A percentile compares a stretch with the other conserved stretches of the same genome.
These are phyloP conservation scores for Conops quadrifasciatus DNA, from an alignment of 2,888 invertebrate genomes.

Conservation along the genomic window DNA sequence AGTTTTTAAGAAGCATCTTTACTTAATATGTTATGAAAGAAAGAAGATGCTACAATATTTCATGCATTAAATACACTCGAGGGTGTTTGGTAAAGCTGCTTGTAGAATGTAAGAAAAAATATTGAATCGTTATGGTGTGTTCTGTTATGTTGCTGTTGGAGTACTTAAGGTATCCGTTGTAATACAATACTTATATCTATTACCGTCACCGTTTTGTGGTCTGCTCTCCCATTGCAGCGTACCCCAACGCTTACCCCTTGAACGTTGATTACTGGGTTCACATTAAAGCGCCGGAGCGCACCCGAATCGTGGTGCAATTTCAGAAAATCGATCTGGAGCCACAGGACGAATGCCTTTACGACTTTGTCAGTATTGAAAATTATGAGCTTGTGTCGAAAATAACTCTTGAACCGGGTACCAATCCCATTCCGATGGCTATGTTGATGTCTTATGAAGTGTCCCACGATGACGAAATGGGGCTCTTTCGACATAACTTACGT, in stretches of 20 bases:
- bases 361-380: constrained; percentile 74
- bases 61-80: no score
- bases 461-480: constrained; percentile 35
- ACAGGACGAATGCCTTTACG: constrained; percentile 82
- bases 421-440: constrained; percentile 56
- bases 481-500: background rate
- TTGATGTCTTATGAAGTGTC: constrained; percentile 45
- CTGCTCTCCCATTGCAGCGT: constrained; percentile 58
- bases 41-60: no score
- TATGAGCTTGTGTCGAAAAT: constrained; percentile 55
- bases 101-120: no score
- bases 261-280: constrained; percentile 76
- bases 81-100: no score
- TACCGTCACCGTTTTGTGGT: background rate
- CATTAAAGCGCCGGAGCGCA: constrained; percentile 72
- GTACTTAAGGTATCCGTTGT: no score
- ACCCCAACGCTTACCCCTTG: constrained; percentile 77
- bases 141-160: no score
- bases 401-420: constrained; percentile 54
- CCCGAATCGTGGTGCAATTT: constrained; percentile 76
- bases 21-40: no score
- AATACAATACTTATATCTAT: no score
- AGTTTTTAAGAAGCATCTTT: background rate
- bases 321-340: constrained; percentile 76
- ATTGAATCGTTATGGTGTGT: background rate